phyloP scores from a whole-genome alignment of 2,888 invertebrate genomes.

The Lysandra coridon region DNA sequence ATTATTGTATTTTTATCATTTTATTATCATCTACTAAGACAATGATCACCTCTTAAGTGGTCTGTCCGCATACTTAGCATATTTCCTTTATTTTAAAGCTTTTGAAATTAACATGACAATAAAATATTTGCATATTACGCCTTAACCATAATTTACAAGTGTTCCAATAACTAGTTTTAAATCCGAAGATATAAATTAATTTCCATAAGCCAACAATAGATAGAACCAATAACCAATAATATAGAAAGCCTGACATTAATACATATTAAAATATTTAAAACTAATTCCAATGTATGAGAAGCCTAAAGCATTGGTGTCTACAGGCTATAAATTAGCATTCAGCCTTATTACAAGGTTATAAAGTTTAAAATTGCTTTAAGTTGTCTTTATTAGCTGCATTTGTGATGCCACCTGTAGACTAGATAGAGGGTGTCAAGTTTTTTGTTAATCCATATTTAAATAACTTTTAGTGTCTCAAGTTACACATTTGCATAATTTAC shows the following conservation, averaged over 20 bases:
- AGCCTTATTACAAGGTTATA: constrained; percentile 38
- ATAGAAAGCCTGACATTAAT: constrained; percentile 70
- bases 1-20: constrained; percentile 16
- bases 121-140: constrained; percentile 27
- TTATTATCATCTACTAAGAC: constrained; percentile 10
- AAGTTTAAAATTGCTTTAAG: constrained; percentile 38
- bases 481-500: constrained; percentile 41
- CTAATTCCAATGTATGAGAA: constrained; percentile 65
- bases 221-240: constrained; percentile 70
- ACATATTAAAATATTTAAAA: constrained; percentile 71
- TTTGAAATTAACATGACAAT: constrained; percentile 14
- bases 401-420: constrained; percentile 48
- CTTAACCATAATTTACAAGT: constrained; percentile 4
- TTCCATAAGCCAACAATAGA: constrained; percentile 68
- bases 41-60: constrained; percentile 10
- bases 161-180: constrained; percentile 34
- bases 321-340: not conserved
- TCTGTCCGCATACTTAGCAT: constrained; percentile 7
- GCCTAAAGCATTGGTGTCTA: constrained; percentile 8
- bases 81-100: constrained; percentile 13
- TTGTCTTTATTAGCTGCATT: constrained; percentile 40
- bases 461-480: constrained; percentile 73
- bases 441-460: constrained; percentile 78
- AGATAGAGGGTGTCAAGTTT: constrained; percentile 68
- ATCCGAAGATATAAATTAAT: constrained; percentile 52